phyloP scores from a whole-genome alignment of 2,797 vertebrate species.

The Gallinago stenura region DNA sequence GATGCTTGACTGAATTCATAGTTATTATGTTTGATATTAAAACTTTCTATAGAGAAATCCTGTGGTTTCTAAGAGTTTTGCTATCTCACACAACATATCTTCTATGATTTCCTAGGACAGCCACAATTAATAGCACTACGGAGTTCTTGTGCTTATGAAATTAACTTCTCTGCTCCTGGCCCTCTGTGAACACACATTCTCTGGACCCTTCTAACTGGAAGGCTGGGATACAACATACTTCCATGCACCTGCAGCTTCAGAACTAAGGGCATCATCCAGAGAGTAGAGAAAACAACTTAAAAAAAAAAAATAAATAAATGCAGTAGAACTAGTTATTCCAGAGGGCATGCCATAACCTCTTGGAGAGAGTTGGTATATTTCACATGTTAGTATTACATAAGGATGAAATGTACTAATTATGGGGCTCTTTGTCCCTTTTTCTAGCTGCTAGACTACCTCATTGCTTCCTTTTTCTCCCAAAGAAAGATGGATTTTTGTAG shows the following conservation, averaged over 20 bases:
- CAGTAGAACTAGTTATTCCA: background rate
- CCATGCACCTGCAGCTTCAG: background rate
- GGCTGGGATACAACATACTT: background rate
- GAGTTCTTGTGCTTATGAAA: background rate
- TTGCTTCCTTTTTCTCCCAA: background rate
- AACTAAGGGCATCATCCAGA: background rate
- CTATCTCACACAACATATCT: fast-evolving
- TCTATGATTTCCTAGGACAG: background rate
- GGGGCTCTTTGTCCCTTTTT: background rate
- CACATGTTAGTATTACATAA: background rate
- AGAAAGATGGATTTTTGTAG: background rate
- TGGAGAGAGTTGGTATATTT: background rate
- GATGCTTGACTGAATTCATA: background rate
- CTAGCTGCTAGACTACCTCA: background rate
- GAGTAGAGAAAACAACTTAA: background rate
- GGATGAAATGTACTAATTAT: background rate
- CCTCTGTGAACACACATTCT: background rate
- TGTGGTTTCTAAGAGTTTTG: background rate
- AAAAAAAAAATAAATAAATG: background rate
- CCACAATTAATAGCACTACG: background rate
- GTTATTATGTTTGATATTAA: background rate
- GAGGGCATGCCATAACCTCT: background rate
- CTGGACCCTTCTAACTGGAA: background rate
- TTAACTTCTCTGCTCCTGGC: background rate
- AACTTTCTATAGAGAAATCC: background rate